A percentile compares a stretch with the other conserved stretches of the same genome.
Evolutionary conservation across 37 sponge, comb jelly and placozoan species (phyloP).

Genomic region (Oopsacas minuta): DNA sequence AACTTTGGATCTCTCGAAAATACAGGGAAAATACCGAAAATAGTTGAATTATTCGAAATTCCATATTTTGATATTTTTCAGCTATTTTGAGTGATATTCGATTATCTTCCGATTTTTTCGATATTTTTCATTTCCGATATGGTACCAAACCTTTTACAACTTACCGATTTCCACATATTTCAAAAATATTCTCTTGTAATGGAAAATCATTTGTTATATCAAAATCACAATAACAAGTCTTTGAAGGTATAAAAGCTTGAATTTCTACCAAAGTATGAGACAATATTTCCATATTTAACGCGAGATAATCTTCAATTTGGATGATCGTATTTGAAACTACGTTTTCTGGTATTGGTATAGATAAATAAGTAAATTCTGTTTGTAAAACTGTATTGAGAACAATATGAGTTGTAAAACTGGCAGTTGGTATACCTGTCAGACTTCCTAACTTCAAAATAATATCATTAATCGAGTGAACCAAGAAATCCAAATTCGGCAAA

Average conservation of each 20-base stretch:
- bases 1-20: too few species aligned
- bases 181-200: neutral
- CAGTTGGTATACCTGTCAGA: neutral
- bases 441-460: neutral
- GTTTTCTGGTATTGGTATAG: neutral
- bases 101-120: too few species aligned
- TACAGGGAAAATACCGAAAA: too few species aligned
- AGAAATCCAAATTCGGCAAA: neutral
- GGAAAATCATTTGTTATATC: neutral
- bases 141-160: too few species aligned
- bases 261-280: neutral
- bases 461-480: neutral
- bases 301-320: neutral
- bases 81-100: too few species aligned
- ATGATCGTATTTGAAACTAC: neutral
- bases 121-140: too few species aligned
- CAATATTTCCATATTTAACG: neutral
- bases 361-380: conserved; percentile 5
- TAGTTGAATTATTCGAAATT: too few species aligned
- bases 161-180: neutral
- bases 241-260: neutral
- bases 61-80: too few species aligned
- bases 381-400: neutral
- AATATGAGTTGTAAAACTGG: neutral
- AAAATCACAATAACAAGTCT: neutral